These are phyloP conservation scores for Drosophila takahashii DNA, from an alignment of 1,140 invertebrate species.

Conservation along the genomic window DNA sequence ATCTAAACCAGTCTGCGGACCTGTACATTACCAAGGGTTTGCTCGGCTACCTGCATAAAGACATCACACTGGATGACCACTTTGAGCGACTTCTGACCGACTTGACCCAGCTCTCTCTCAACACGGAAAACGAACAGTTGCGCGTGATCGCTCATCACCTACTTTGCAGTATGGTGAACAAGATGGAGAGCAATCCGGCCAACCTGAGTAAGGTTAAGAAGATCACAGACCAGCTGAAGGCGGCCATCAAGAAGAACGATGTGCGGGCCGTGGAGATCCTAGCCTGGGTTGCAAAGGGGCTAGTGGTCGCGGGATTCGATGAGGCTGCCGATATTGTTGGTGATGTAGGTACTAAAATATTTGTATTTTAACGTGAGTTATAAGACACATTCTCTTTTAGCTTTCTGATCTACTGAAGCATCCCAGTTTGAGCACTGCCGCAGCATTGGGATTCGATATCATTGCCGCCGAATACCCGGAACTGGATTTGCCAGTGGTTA, in stretches of 20 bases:
- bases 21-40: conserved; percentile 77
- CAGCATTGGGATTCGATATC: conserved; percentile 76
- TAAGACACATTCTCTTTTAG: conserved; percentile 25
- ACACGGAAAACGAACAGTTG: conserved; percentile 59
- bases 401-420: conserved; percentile 77
- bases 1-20: conserved; percentile 63
- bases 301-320: conserved; percentile 71
- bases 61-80: conserved; percentile 75
- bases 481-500: conserved; percentile 76
- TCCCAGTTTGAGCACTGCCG: conserved; percentile 64
- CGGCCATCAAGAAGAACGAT: conserved; percentile 68
- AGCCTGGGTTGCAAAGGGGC: conserved; percentile 77
- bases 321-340: conserved; percentile 74
- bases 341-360: conserved; percentile 55
- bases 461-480: conserved; percentile 75
- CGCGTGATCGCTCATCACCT: conserved; percentile 69
- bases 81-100: conserved; percentile 76
- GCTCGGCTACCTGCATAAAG: conserved; percentile 70
- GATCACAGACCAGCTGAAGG: conserved; percentile 49
- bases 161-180: conserved; percentile 81
- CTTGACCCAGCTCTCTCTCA: conserved; percentile 69
- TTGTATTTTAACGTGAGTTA: neutral
- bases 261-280: conserved; percentile 70
- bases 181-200: conserved; percentile 54
- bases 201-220: conserved; percentile 59